Conservation (phyloP, 2,888 invertebrate species). For the Thera obeliscata region DNA sequence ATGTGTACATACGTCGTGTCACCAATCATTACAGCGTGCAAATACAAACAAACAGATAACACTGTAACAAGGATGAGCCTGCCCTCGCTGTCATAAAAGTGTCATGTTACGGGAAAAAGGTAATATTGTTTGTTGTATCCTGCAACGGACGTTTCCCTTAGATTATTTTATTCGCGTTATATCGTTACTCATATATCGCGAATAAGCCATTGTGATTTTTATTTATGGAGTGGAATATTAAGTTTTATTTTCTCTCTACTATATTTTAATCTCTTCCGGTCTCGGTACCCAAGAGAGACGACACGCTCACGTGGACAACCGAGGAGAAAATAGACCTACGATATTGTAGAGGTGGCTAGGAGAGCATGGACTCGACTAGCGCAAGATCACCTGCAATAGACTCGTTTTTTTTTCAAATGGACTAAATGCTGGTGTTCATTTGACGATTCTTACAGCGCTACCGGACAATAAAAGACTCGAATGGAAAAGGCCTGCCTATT, state of each 20-base stretch:
- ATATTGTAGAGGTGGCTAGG: too few relatives aligned
- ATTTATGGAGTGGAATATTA: slow-evolving; percentile 3
- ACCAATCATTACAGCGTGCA: slow-evolving; percentile 14
- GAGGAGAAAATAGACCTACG: too few relatives aligned
- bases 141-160: slow-evolving; percentile 40
- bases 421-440: too few relatives aligned
- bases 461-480: too few relatives aligned
- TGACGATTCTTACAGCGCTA: too few relatives aligned
- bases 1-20: background rate
- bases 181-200: slow-evolving; percentile 18
- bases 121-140: slow-evolving; percentile 40
- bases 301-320: too few relatives aligned
- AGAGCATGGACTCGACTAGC: too few relatives aligned
- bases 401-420: too few relatives aligned
- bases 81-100: slow-evolving; percentile 44
- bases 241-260: background rate
- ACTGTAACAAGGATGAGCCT: slow-evolving; percentile 26
- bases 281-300: too few relatives aligned
- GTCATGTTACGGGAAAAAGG: slow-evolving; percentile 38
- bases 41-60: slow-evolving; percentile 23
- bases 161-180: slow-evolving; percentile 36
- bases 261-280: too few relatives aligned
- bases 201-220: slow-evolving; percentile 7
- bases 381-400: too few relatives aligned
- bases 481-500: too few relatives aligned